Conservation (phyloP, 30 jellyfish, hydroid and myxozoan genomes). For the Turritopsis rubra region DNA sequence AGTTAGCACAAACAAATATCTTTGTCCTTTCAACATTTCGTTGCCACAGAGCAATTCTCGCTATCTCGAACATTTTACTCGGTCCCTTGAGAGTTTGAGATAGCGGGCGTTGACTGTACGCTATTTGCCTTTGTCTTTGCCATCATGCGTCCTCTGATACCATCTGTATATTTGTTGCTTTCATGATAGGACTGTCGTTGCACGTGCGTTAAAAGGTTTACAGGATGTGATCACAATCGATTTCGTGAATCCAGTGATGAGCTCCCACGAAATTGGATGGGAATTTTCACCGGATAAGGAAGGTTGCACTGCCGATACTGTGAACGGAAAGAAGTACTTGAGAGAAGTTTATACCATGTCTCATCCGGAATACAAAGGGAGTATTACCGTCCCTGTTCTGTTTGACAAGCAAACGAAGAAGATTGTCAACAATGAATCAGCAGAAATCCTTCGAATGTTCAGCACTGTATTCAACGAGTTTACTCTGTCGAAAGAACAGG, state of each 20-base stretch:
- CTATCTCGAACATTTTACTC: too few species aligned
- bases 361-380: slow-evolving; percentile 72
- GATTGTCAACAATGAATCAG: slow-evolving; percentile 69
- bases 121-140: too few species aligned
- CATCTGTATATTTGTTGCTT: neutral
- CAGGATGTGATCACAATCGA: slow-evolving; percentile 70
- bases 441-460: slow-evolving; percentile 78
- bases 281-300: slow-evolving; percentile 59
- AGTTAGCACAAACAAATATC: too few species aligned
- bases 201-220: slow-evolving; percentile 41
- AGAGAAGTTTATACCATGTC: slow-evolving; percentile 63
- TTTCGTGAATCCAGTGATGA: slow-evolving; percentile 39
- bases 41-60: too few species aligned
- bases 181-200: slow-evolving; percentile 35
- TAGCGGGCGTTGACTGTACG: too few species aligned
- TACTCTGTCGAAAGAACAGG: slow-evolving; percentile 44
- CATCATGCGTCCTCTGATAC: neutral
- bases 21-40: too few species aligned
- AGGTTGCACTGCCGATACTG: slow-evolving; percentile 42
- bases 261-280: slow-evolving; percentile 63
- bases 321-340: slow-evolving; percentile 39
- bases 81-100: too few species aligned
- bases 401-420: slow-evolving; percentile 72
- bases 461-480: slow-evolving; percentile 62
- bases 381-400: slow-evolving; percentile 73